These are phyloP conservation scores for Anoplolepis gracilipes DNA, from an alignment of 1,140 invertebrate genomes.

Conservation along the genomic window DNA sequence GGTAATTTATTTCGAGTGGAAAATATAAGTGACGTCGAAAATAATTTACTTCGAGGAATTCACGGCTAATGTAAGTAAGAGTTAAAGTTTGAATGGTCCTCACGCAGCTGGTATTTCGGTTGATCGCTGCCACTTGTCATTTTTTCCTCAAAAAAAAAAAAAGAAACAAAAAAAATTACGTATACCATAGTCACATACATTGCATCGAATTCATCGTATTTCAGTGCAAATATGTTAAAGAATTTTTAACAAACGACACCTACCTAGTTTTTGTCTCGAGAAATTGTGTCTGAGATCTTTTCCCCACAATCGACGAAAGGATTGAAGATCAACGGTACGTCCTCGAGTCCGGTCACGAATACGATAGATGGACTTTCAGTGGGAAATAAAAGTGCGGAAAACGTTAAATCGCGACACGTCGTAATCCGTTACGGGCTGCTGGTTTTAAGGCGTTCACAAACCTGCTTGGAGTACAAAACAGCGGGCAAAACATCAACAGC, in stretches of 20 bases:
- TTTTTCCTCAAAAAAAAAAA: not conserved
- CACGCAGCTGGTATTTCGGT: not conserved
- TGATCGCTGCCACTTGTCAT: not conserved
- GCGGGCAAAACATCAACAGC: slow-evolving; percentile 33
- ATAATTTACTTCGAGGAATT: slow-evolving; percentile 45
- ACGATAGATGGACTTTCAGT: slow-evolving; percentile 13
- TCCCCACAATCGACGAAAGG: not conserved
- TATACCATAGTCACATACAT: not conserved
- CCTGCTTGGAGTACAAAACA: slow-evolving; percentile 50
- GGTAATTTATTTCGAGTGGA: slow-evolving; percentile 50
- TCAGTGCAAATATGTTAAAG: not conserved
- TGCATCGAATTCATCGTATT: not conserved
- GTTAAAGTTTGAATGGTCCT: slow-evolving; percentile 22
- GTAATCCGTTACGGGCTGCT: slow-evolving; percentile 38
- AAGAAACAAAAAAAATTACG: slow-evolving; percentile 6
- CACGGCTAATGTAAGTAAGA: slow-evolving; percentile 40
- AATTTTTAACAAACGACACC: not conserved
- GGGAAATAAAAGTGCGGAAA: slow-evolving; percentile 38
- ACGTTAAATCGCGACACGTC: slow-evolving; percentile 53
- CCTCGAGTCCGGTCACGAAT: slow-evolving; percentile 45
- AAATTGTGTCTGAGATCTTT: not conserved
- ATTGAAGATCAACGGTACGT: slow-evolving; percentile 14
- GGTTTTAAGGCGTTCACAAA: slow-evolving; percentile 36
- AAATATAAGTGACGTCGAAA: slow-evolving; percentile 49
- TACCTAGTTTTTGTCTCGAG: not conserved